A percentile compares a stretch with the other conserved stretches of the same genome.
Conservation (phyloP, 2,113 vertebrate genomes). For the rabbit (Oryctolagus cuniculus) region mOryCun1.1 NC_091443.1:9112001-9112500, state of each 20-base stretch:
- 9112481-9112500: neutral
- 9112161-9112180: constrained; percentile 16
- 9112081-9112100: neutral
- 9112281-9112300: neutral
- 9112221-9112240: neutral
- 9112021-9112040: no score
- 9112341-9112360: neutral
- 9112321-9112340: neutral
- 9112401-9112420: neutral
- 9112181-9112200: neutral
- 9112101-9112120: constrained; percentile 45
- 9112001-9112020: no score
- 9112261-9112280: neutral
- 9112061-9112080: no score
- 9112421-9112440: neutral
- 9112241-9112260: neutral
- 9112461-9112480: neutral
- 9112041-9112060: no score
- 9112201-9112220: constrained; percentile 20
- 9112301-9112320: neutral
- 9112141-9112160: constrained; percentile 5
- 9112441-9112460: neutral
- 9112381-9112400: neutral
- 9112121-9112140: neutral
- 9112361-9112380: neutral